Conservation (phyloP, 2,113 vertebrate species). For the Pao palembangensis region DNA sequence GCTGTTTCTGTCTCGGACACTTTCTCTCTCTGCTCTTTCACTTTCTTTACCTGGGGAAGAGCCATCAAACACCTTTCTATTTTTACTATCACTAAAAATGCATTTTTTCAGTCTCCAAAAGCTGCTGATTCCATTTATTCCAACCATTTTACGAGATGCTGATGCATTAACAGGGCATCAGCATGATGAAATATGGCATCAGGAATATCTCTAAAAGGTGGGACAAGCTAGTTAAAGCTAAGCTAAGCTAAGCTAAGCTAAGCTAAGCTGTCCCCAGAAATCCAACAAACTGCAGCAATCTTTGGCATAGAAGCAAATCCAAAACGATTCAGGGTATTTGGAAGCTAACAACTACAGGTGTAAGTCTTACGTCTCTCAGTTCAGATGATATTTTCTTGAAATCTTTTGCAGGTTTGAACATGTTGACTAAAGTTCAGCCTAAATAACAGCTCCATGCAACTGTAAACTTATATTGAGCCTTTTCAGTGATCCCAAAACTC, state of each 20-base stretch:
- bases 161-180: slow-evolving; percentile 7
- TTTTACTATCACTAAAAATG: too few species aligned
- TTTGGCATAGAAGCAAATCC: slow-evolving; percentile 4
- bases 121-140: slow-evolving; percentile 38
- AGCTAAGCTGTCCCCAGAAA: slow-evolving; percentile 21
- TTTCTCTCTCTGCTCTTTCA: slow-evolving; percentile 2
- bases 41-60: neutral
- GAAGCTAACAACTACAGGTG: slow-evolving; percentile 18
- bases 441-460: neutral
- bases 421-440: too few species aligned
- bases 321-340: slow-evolving; percentile 13
- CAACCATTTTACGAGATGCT: too few species aligned
- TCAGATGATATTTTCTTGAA: neutral
- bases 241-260: slow-evolving; percentile 37
- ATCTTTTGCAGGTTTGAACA: too few species aligned
- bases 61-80: too few species aligned
- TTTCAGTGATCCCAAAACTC: too few species aligned
- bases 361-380: neutral
- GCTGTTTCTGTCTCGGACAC: neutral
- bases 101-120: neutral
- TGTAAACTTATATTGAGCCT: too few species aligned
- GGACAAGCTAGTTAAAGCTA: slow-evolving; percentile 19
- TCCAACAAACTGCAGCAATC: slow-evolving; percentile 4
- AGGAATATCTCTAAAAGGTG: too few species aligned
- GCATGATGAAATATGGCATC: slow-evolving; percentile 59